These are phyloP conservation scores for Apocrypta bakeri DNA, from an alignment of 1,140 invertebrate species.

Conservation along the genomic window DNA sequence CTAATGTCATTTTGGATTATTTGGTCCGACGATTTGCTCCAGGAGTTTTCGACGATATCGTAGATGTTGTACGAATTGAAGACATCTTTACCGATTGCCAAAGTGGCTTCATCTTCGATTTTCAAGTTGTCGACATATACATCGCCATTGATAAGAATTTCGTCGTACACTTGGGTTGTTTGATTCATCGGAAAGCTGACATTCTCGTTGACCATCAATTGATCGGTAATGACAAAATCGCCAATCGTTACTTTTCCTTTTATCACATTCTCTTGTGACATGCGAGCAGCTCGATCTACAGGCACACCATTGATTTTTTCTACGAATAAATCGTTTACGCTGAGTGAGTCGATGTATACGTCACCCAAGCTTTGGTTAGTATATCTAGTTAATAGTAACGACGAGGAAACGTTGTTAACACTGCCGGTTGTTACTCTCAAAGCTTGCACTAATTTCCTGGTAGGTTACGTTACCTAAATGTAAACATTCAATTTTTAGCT, in stretches of 20 bases:
- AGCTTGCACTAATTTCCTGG: slow-evolving; percentile 45
- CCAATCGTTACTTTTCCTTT: slow-evolving; percentile 57
- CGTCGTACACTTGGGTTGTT: slow-evolving; percentile 17
- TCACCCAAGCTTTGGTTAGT: slow-evolving; percentile 60
- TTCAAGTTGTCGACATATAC: slow-evolving; percentile 6
- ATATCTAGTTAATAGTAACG: slow-evolving; percentile 59
- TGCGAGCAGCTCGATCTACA: slow-evolving; percentile 60
- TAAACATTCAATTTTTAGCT: neutral
- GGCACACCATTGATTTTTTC: slow-evolving; percentile 61
- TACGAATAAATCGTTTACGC: slow-evolving; percentile 55
- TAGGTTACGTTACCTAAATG: slow-evolving; percentile 61
- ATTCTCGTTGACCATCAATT: slow-evolving; percentile 42
- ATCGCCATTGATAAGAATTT: slow-evolving; percentile 22
- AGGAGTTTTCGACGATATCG: slow-evolving; percentile 47
- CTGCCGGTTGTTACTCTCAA: slow-evolving; percentile 51
- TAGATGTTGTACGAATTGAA: neutral
- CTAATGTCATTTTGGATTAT: slow-evolving; percentile 45
- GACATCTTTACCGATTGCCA: neutral
- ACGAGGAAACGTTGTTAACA: slow-evolving; percentile 56
- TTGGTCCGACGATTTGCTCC: slow-evolving; percentile 63
- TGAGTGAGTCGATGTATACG: slow-evolving; percentile 52
- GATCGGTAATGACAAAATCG: slow-evolving; percentile 55
- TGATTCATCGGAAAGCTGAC: neutral
- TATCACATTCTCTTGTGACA: slow-evolving; percentile 62
- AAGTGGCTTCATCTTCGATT: neutral